Percentiles rank a stretch among this genome's conserved stretches.
Evolutionary conservation across 2,888 invertebrate genomes (phyloP).

Genomic region (Leptinotarsa haldemani): DNA sequence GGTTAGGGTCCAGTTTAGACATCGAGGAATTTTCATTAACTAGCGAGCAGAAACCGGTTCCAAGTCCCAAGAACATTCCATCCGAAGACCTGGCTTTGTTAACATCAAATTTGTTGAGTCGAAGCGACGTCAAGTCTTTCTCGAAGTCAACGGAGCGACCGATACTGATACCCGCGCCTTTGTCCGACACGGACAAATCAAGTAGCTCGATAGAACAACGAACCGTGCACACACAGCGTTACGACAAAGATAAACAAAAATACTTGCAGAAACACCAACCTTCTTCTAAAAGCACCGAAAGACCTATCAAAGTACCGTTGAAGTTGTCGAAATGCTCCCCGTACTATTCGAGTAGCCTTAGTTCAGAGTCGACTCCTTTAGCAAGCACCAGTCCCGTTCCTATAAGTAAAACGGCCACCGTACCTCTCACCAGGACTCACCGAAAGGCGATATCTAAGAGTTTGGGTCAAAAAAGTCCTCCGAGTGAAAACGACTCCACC

Average conservation of each 20-base stretch:
- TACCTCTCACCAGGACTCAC: slow-evolving; percentile 62
- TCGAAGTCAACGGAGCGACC: slow-evolving; percentile 69
- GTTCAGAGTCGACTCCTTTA: slow-evolving; percentile 80
- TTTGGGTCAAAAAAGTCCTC: slow-evolving; percentile 76
- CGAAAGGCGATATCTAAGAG: slow-evolving; percentile 70
- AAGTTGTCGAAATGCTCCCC: slow-evolving; percentile 78
- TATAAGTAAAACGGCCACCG: slow-evolving; percentile 71
- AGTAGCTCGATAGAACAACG: slow-evolving; percentile 68
- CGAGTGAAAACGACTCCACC: slow-evolving; percentile 81
- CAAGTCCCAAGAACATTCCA: slow-evolving; percentile 62
- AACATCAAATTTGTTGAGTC: slow-evolving; percentile 46
- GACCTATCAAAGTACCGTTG: slow-evolving; percentile 65
- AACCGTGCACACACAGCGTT: slow-evolving; percentile 62
- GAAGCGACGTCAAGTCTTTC: slow-evolving; percentile 57
- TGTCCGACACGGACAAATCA: slow-evolving; percentile 66
- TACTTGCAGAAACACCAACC: slow-evolving; percentile 57
- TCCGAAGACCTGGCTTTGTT: slow-evolving; percentile 61
- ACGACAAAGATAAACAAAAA: slow-evolving; percentile 62
- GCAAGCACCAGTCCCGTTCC: slow-evolving; percentile 71
- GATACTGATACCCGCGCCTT: slow-evolving; percentile 68
- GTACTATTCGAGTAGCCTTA: slow-evolving; percentile 80
- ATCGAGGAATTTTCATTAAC: slow-evolving; percentile 58
- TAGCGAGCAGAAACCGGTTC: slow-evolving; percentile 55
- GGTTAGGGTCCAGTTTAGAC: slow-evolving; percentile 62
- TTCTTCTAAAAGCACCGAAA: slow-evolving; percentile 60